These are phyloP conservation scores for Nomada goodeniana DNA, from an alignment of 2,888 invertebrate species.

Conservation along the genomic window DNA sequence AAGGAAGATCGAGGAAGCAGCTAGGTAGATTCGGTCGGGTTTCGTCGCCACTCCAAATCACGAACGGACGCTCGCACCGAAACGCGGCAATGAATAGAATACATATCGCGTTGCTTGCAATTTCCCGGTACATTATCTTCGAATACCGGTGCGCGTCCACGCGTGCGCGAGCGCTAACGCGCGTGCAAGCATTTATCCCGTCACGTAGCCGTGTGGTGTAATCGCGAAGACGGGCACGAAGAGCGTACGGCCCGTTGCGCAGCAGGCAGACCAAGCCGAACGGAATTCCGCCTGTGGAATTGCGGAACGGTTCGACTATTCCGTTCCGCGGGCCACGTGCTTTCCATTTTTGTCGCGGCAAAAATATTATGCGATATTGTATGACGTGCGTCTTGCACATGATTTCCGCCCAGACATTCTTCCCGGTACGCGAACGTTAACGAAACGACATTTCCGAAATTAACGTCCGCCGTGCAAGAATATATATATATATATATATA, in stretches of 20 bases:
- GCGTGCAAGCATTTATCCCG: slow-evolving; percentile 48
- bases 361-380: too few relatives aligned
- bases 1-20: too few relatives aligned
- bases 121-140: slow-evolving; percentile 49
- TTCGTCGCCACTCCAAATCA: not conserved
- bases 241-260: slow-evolving; percentile 53
- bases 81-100: slow-evolving; percentile 41
- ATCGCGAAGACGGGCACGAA: slow-evolving; percentile 55
- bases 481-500: too few relatives aligned
- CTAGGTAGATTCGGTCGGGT: too few relatives aligned
- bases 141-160: slow-evolving; percentile 27
- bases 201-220: slow-evolving; percentile 37
- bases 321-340: slow-evolving; percentile 13
- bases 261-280: slow-evolving; percentile 64
- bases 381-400: too few relatives aligned
- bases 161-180: slow-evolving; percentile 32
- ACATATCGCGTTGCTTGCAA: slow-evolving; percentile 38
- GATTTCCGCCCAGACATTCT: too few relatives aligned
- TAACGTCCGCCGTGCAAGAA: too few relatives aligned
- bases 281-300: slow-evolving; percentile 65
- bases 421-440: too few relatives aligned
- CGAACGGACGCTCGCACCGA: not conserved
- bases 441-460: too few relatives aligned
- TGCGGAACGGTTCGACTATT: slow-evolving; percentile 44
- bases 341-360: not conserved